phyloP scores from a whole-genome alignment of 1,140 invertebrate species.

The Camponotus vicinus region DNA sequence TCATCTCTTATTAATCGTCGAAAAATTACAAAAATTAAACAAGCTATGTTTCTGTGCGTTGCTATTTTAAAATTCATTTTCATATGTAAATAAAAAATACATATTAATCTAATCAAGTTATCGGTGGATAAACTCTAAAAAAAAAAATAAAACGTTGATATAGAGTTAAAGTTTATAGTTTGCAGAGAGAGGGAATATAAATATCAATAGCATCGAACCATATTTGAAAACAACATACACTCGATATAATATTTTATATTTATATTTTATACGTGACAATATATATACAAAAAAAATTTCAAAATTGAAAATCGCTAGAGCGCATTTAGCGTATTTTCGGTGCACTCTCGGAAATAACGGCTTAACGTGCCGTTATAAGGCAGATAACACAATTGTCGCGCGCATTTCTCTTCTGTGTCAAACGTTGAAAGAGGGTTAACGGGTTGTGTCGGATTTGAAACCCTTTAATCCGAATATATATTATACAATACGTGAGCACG shows the following conservation, averaged over 20 bases:
- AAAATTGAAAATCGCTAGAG: not conserved
- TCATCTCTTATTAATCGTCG: not conserved
- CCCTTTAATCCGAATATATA: constrained; percentile 28
- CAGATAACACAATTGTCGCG: not conserved
- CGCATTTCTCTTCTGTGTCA: not conserved
- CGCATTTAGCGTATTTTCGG: not conserved
- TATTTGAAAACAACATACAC: not conserved
- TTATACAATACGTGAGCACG: constrained; percentile 41
- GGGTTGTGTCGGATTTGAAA: constrained; percentile 35
- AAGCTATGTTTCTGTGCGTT: no score
- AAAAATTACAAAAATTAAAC: no score
- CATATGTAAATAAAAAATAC: not conserved
- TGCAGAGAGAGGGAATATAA: not conserved
- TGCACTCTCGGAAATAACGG: constrained; percentile 13
- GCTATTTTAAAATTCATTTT: not conserved
- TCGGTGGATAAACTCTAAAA: not conserved
- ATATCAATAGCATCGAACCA: not conserved
- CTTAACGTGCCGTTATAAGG: not conserved
- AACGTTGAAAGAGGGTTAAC: constrained; percentile 31
- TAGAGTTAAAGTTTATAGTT: not conserved
- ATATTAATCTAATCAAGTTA: not conserved
- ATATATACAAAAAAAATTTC: not conserved
- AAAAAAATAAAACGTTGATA: constrained; percentile 1
- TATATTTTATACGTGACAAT: not conserved
- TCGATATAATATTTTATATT: not conserved